Base-by-base conservation (phyloP, 2,888 invertebrate genomes). In the Himalopsyche tibetana region DNA sequence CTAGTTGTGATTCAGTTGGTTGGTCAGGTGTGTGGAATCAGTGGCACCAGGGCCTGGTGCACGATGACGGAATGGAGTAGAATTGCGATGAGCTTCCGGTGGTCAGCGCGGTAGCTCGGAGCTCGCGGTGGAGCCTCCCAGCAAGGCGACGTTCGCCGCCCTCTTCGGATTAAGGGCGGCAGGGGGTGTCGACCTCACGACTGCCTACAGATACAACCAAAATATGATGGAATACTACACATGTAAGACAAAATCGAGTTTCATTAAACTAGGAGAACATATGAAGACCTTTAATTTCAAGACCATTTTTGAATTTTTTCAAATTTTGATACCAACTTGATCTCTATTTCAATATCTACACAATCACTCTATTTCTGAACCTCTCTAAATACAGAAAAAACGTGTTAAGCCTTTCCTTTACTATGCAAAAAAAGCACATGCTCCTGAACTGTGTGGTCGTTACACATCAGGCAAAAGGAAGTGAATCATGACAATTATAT, bases 161-260 rank as follows among this genome's bases (percentile, higher is more conserved):
- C 94, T 94, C 90, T 93, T 93, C 89, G 93, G 94, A 92, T 93
- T 95, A 90, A 94, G 95, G 88, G 88, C 88, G 88, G 88, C 86
- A 82, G 94, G 94, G 90, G 95, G 95, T 89, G 97, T 98, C 95
- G 98, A 98, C 93, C 95, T 98, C 90, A 97, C 97, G 91, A 98
- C 98, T 91, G 98, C 98, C 90, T 98, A 98, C 93, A 95, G 98
- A 90, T 98, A 98, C 94, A 98, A 98, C 93, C 98, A 98, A 91
- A 98, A 98, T 92, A 98, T 98, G 98, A 98, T 98, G 98, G 99
- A 99, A 94, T 98, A 98, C 94, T 98, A 98, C 91, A 98, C 98
- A 92, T 98, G 98, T 98, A 95, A 97, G 97, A 42, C n/a, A 40
- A 17, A 36, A 36, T 79, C 8, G 45, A 9, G 45, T 45, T 45